Percentiles rank a stretch among this genome's conserved stretches.
Evolutionary conservation across 1,140 invertebrate genomes (phyloP).

Genomic region (Drosophila tropicalis): DNA sequence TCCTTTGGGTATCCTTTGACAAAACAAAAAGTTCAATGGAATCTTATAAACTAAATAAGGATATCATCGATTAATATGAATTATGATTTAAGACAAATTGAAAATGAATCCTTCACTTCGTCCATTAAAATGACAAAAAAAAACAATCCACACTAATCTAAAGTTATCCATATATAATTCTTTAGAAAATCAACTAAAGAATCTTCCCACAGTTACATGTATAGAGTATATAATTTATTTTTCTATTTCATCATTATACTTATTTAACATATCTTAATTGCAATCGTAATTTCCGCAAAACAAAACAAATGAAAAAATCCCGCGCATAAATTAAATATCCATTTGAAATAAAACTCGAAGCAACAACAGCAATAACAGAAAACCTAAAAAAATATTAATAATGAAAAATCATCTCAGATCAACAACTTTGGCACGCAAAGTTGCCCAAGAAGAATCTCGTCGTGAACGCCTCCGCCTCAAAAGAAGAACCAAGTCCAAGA

Average conservation of each 20-base stretch:
- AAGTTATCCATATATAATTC: too few species aligned
- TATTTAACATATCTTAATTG: conserved; percentile 22
- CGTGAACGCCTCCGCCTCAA: conserved; percentile 44
- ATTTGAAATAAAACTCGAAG: conserved; percentile 54
- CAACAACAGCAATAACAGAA: too few species aligned
- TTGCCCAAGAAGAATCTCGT: conserved; percentile 60
- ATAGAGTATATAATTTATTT: not conserved
- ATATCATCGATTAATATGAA: too few species aligned
- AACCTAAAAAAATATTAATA: not conserved
- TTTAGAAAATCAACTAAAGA: not conserved
- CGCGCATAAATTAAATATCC: conserved; percentile 71
- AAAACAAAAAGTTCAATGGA: too few species aligned
- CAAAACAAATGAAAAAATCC: conserved; percentile 25
- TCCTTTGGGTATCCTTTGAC: too few species aligned
- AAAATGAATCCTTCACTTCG: too few species aligned
- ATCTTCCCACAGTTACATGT: not conserved
- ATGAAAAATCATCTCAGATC: conserved; percentile 7
- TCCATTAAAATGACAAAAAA: too few species aligned
- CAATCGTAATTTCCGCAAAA: conserved; percentile 36
- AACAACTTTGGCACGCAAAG: conserved; percentile 60
- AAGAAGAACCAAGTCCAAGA: conserved; percentile 28
- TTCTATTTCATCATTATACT: conserved; percentile 9
- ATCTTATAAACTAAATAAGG: too few species aligned
- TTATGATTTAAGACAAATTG: too few species aligned
- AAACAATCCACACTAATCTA: too few species aligned